phyloP scores from a whole-genome alignment of 2,113 vertebrate genomes.

The Burhinus oedicnemus region DNA sequence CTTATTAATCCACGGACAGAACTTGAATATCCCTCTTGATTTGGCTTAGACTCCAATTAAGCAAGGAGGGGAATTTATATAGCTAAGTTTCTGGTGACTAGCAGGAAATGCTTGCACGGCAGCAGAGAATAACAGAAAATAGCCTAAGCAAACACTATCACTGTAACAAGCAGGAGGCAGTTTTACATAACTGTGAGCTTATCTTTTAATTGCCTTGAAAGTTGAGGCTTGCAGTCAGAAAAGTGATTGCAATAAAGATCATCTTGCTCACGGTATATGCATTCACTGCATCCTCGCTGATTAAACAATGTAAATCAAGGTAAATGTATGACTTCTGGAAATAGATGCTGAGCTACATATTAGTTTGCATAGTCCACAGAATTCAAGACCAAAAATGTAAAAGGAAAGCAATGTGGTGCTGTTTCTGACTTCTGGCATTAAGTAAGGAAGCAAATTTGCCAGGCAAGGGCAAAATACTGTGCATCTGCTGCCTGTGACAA shows the following conservation, averaged over 20 bases:
- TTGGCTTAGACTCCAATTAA: not conserved
- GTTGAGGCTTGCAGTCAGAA: not conserved
- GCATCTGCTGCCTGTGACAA: not conserved
- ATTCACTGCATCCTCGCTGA: not conserved
- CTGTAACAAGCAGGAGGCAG: not conserved
- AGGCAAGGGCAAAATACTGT: not conserved
- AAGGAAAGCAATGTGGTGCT: not conserved
- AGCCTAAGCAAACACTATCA: not conserved
- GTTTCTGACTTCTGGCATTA: not conserved
- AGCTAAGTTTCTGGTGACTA: not conserved
- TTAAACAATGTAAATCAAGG: not conserved
- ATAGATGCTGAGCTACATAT: not conserved
- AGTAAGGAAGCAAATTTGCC: not conserved
- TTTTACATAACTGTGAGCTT: not conserved
- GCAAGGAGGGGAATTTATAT: not conserved
- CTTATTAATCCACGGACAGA: not conserved
- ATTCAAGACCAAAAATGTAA: not conserved
- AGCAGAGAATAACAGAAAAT: not conserved
- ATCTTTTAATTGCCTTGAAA: conserved; percentile 15
- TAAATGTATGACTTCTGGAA: not conserved
- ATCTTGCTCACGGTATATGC: not conserved
- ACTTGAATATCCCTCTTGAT: not conserved
- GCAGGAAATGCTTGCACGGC: not conserved
- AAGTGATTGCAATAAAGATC: not conserved
- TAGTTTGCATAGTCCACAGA: not conserved